Base-by-base conservation (phyloP, 2,888 invertebrate species). In the Mycogona germanica region DNA sequence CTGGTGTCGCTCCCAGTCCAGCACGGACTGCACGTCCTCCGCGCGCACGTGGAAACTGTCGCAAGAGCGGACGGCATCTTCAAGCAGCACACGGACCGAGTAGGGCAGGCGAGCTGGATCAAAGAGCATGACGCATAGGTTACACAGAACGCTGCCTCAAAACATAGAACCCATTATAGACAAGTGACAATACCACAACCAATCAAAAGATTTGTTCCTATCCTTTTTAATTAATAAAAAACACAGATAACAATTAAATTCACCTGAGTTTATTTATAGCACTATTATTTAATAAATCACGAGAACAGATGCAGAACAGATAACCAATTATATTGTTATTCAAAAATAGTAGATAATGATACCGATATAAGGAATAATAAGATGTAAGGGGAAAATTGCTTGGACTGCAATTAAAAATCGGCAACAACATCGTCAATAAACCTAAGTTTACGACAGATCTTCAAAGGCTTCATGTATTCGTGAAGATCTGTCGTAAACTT, bases 21-120 rank as follows among this genome's bases (percentile, higher is more conserved):
- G 75, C 40, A 97, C 87, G 59, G 81, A 88, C 60, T 84, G 73
- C 0, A 97, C 93, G 74, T 98, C 96, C 59, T 79, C 74, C 67
- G 82, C 76, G 53, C 80, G 74, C 9, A 96, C 83, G 69, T 91
- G 89, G 69, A 97, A 96, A 64, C 86, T 84, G 71, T 98, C 97
- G 70, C 97, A 97, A 73, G 93, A 93, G 52, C 97, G 77, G 1
- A 97, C 84, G 29, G 93, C 93, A 0, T 95, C 92, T 73, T 98
- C 98, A 66, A 98, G 72, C 0, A 98, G 75, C 1, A 96, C 84
- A 59, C 93, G 77, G 62, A 98, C 84, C 6, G 92, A 91, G 74
- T 79, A 96, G 0, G 97, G 98, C 9, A 98, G 76, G 38, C 62
- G 63, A 21, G 65, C 72, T 72, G 56, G 21, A 51, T 44, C 6